These are phyloP conservation scores for Pogona vitticeps DNA, from an alignment of 2,113 vertebrate species.

Conservation along the genomic window DNA sequence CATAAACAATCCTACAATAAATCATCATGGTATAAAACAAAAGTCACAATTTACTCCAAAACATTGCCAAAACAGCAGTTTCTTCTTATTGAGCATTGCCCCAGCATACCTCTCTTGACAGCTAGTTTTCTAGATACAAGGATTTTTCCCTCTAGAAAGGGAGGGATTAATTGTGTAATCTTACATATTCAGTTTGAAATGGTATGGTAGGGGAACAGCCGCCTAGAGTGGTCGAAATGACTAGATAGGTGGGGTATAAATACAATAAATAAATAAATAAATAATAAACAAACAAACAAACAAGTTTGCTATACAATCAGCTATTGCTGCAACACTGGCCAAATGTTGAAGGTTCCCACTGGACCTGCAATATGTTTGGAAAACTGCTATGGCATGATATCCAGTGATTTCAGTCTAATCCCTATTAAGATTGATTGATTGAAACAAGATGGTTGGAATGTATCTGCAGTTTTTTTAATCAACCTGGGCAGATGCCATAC, in stretches of 20 bases:
- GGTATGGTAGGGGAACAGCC: neutral
- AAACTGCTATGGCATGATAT: neutral
- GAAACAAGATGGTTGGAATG: too few species aligned
- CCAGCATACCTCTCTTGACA: neutral
- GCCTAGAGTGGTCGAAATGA: too few species aligned
- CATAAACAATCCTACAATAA: neutral
- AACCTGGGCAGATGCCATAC: neutral
- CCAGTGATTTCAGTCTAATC: neutral
- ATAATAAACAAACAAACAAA: too few species aligned
- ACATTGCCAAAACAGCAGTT: too few species aligned
- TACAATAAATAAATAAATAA: too few species aligned
- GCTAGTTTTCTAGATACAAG: neutral
- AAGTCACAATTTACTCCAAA: neutral
- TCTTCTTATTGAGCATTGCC: neutral
- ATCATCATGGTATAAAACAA: neutral
- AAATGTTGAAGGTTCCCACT: neutral
- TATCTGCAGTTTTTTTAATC: neutral
- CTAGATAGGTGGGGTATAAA: too few species aligned
- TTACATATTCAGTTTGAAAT: neutral
- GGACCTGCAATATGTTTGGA: neutral
- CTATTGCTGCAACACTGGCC: neutral
- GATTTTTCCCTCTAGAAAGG: neutral
- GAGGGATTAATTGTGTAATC: neutral
- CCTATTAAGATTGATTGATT: neutral
- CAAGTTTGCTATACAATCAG: neutral